These are phyloP conservation scores for Lampris megalopsis DNA, from an alignment of 2,113 vertebrate species.

Conservation along the genomic window DNA sequence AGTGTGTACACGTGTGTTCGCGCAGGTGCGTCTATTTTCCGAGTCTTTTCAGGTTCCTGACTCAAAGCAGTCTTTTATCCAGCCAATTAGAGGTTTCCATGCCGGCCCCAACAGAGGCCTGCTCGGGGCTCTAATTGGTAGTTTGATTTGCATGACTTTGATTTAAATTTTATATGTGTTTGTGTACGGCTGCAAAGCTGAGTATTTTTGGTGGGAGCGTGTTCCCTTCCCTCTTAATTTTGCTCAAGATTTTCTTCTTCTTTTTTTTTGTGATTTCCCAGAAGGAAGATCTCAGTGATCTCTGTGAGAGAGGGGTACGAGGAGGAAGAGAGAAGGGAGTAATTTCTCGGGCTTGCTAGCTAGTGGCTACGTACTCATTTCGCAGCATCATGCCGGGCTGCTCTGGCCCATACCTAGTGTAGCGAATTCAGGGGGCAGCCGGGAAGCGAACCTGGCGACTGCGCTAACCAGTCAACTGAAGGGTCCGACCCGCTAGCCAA, in stretches of 20 bases:
- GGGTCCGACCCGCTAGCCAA: too few species aligned
- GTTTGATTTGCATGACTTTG: slow-evolving; percentile 78
- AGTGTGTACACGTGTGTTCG: too few species aligned
- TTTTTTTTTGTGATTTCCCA: slow-evolving; percentile 25
- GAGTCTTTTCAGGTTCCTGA: slow-evolving; percentile 60
- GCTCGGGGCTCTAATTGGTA: slow-evolving; percentile 70
- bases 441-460: too few species aligned
- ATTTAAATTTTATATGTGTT: slow-evolving; percentile 44
- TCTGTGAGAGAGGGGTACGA: too few species aligned
- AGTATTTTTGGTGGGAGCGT: slow-evolving; percentile 26
- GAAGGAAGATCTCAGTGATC: too few species aligned
- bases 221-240: neutral
- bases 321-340: too few species aligned
- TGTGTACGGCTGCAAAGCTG: slow-evolving; percentile 21
- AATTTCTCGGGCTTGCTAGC: too few species aligned
- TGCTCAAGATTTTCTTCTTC: neutral
- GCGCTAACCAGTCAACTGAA: too few species aligned
- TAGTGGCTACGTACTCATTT: too few species aligned
- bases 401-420: too few species aligned
- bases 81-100: slow-evolving; percentile 71
- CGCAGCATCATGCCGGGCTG: too few species aligned
- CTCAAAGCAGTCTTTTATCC: slow-evolving; percentile 71
- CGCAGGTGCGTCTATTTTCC: slow-evolving; percentile 53
- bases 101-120: slow-evolving; percentile 74
- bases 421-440: too few species aligned